Conservation (phyloP, 2,797 vertebrate species). For the Syndactyla subalaris region DNA sequence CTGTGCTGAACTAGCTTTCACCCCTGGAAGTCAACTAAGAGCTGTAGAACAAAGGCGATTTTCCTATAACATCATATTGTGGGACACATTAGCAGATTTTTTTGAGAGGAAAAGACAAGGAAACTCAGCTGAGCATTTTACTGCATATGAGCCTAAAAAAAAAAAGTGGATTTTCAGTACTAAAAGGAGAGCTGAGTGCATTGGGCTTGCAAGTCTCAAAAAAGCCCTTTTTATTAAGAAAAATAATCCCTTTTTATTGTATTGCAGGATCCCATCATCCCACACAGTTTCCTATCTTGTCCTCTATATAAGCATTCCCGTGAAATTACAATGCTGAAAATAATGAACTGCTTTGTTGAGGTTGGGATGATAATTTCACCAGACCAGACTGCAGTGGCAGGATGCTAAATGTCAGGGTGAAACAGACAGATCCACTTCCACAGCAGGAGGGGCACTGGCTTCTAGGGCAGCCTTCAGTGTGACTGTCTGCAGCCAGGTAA, state of each 20-base stretch:
- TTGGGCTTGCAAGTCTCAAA: slow-evolving; percentile 13
- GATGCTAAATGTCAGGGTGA: not conserved
- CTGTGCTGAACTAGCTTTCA: not conserved
- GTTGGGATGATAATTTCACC: not conserved
- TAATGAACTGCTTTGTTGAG: slow-evolving; percentile 18
- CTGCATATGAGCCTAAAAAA: not conserved
- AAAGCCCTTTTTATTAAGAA: slow-evolving; percentile 68
- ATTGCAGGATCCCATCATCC: slow-evolving; percentile 40
- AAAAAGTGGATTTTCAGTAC: slow-evolving; percentile 31
- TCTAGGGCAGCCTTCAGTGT: not conserved
- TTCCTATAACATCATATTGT: not conserved
- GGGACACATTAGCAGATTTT: not conserved
- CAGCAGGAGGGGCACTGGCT: not conserved
- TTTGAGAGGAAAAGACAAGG: slow-evolving; percentile 10
- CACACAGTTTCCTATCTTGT: slow-evolving; percentile 16
- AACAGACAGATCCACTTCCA: not conserved
- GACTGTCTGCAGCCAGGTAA: not conserved
- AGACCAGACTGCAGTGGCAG: not conserved
- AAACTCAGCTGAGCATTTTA: not conserved
- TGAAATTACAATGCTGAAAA: slow-evolving; percentile 7
- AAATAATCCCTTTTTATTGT: slow-evolving; percentile 66
- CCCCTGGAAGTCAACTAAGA: not conserved
- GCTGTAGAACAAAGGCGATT: not conserved
- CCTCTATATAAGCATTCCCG: slow-evolving; percentile 2
- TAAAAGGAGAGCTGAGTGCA: slow-evolving; percentile 27